phyloP scores from a whole-genome alignment of 1,140 invertebrate genomes.

The Heliconius congener region DNA sequence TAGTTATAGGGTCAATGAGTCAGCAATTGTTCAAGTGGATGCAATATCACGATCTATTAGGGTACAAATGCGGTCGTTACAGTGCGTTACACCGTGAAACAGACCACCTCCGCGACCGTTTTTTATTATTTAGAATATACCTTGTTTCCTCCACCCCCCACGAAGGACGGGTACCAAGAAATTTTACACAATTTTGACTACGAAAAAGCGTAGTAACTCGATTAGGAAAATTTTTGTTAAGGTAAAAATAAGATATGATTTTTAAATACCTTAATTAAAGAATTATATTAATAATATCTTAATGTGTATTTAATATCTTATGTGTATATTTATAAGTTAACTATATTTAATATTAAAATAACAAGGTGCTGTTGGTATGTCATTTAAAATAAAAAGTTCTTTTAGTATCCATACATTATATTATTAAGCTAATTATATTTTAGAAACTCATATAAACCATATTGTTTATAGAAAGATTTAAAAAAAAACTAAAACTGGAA shows the following conservation, averaged over 20 bases:
- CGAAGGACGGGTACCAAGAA: conserved; percentile 46
- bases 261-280: neutral
- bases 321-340: neutral
- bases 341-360: neutral
- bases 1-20: conserved; percentile 60
- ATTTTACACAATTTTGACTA: conserved; percentile 35
- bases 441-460: neutral
- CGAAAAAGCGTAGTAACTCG: conserved; percentile 47
- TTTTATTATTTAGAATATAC: conserved; percentile 56
- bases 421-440: neutral
- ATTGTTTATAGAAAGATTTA: neutral
- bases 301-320: too few relatives aligned
- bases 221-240: conserved; percentile 52
- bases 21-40: conserved; percentile 56
- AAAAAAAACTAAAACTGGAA: neutral
- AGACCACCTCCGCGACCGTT: conserved; percentile 66
- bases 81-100: conserved; percentile 73
- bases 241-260: conserved; percentile 68
- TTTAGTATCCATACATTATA: neutral
- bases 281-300: neutral
- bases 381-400: neutral
- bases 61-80: conserved; percentile 62
- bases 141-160: conserved; percentile 62
- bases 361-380: too few relatives aligned
- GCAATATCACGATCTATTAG: conserved; percentile 76